Base-by-base conservation (phyloP, 1,140 invertebrate genomes). In the Apis dorsata region DNA sequence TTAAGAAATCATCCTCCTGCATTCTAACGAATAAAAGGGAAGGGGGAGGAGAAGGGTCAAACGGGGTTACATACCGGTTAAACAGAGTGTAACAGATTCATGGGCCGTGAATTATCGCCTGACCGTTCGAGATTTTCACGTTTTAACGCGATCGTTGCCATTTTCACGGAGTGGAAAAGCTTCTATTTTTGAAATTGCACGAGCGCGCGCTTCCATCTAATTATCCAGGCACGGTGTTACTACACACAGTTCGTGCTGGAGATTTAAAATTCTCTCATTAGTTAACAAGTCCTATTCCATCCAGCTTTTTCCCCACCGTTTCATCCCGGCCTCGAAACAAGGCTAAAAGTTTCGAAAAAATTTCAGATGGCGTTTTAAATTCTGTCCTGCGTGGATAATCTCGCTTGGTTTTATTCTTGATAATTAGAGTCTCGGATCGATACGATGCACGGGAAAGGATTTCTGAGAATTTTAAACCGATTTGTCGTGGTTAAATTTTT, bases 211-310 rank as follows among this genome's bases (percentile, higher is more conserved):
- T 10, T 21, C 5, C 55, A 15, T 44, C 66, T 53, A 70, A 82
- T 82, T 82, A 83, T 83, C 9, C 28, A 15, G 12, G 24, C 57
- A 57, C 24, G 28, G 15, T 63, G 21, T 59, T 60, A 44, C 19
- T 7, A 19, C 70, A 34, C 59, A 49, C 62, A 24, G 28, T 28
- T 82, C 11, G 19, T 24, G 10, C 17, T 1, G 51, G 28, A 83
- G 59, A 83, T 71, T 83, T 77, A 63, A 83, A 78, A 78, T 70
- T 78, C 49, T 4, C 24, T 57, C 57, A 63, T 83, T 78, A 78
- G 72, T 19, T 59, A 66, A 69, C 66, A 55, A 62, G 51, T 15
- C 21, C 74, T n/a, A 4, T 21, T 1, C 19, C 1, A 4, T 53
- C 17, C n/a, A 53, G n/a, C 8, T 9, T 19, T 4, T 8, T 28